Base-by-base conservation (phyloP, 92 coral and sea anemone genomes). In the Epizoanthus ramosus region DNA sequence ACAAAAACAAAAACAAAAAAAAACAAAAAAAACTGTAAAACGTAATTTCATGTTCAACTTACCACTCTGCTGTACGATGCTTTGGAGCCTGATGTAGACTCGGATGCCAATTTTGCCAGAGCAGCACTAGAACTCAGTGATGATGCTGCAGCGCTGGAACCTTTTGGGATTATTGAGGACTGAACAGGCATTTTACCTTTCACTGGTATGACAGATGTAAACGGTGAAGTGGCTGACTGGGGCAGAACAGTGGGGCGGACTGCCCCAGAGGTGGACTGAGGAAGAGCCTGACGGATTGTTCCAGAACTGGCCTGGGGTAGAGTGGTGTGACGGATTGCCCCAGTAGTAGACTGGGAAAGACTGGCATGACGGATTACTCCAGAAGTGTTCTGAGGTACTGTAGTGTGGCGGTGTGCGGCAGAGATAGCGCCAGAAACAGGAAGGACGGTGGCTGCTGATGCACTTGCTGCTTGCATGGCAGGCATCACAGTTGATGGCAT, bases 181-280 rank as follows among this genome's bases (percentile, higher is more conserved):
- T 83, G 82, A 15, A 88, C 22, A 15, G 83, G 83, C 37, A 87
- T 59, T n/a, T 82, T 71, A 28, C 93, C 93, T 56, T 93, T 93
- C 50, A 93, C 83, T 57, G 86, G 90, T 54, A 93, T 52, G 16
- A 93, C 88, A 67, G 98, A 89, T 3, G 94, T 93, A 39, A 93
- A 93, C 2, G 98, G 92, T 8, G 98, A 93, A 23, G 88, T 87
- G 2, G 93, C 90, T 5, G 98, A 93, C 80, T 92, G 95, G 31
- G 95, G 68, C 50, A 91, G 89, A 12, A 90, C 82, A 23, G 93
- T 89, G 71, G 89, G 90, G 24, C 94, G 85, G 43, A 91, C 79
- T 1, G 90, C 88, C 10, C 92, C 89, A 6, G 83, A 64, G 6
- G 89, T 74, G 50, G 72, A 93, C 80, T 92, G 95, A 28, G 95